Evolutionary conservation across 2,797 vertebrate species (phyloP).

Genomic region (Myripristis murdjan): DNA sequence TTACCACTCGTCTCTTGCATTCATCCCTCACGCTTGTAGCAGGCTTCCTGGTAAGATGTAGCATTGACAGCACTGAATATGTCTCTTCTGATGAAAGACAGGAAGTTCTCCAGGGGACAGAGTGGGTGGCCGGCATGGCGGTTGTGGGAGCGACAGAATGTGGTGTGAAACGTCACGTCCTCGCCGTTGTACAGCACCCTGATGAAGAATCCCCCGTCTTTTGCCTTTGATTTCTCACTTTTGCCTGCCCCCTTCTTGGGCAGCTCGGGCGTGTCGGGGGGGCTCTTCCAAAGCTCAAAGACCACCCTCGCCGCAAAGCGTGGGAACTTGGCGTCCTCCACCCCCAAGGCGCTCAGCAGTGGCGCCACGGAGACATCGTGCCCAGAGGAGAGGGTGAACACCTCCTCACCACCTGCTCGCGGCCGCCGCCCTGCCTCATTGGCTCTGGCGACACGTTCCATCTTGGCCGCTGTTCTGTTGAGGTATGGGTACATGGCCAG

Average conservation of each 20-base stretch:
- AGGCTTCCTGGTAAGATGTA: conserved; percentile 93
- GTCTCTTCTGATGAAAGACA: conserved; percentile 92
- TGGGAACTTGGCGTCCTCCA: conserved; percentile 92
- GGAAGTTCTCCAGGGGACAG: conserved; percentile 94
- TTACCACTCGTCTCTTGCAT: neutral
- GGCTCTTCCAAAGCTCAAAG: conserved; percentile 95
- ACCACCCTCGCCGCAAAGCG: conserved; percentile 94
- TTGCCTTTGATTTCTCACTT: conserved; percentile 56
- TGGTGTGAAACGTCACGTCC: conserved; percentile 96
- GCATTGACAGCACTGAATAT: conserved; percentile 92
- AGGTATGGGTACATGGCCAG: conserved; percentile 94
- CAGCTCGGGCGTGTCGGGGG: neutral
- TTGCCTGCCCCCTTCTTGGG: conserved; percentile 46
- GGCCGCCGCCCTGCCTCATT: conserved; percentile 40
- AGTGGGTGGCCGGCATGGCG: conserved; percentile 86
- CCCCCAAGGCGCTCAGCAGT: conserved; percentile 93
- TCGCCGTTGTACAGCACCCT: conserved; percentile 95
- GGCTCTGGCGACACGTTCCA: conserved; percentile 85
- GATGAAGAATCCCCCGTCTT: conserved; percentile 86
- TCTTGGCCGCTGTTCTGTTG: conserved; percentile 90
- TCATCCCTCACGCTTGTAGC: conserved; percentile 73
- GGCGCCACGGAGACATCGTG: conserved; percentile 97
- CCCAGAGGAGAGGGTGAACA: conserved; percentile 92
- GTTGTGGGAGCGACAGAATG: conserved; percentile 90
- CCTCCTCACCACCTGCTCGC: conserved; percentile 83